These are phyloP conservation scores for Nansenia antarctica DNA, from an alignment of 2,113 vertebrate species.

Conservation along the genomic window DNA sequence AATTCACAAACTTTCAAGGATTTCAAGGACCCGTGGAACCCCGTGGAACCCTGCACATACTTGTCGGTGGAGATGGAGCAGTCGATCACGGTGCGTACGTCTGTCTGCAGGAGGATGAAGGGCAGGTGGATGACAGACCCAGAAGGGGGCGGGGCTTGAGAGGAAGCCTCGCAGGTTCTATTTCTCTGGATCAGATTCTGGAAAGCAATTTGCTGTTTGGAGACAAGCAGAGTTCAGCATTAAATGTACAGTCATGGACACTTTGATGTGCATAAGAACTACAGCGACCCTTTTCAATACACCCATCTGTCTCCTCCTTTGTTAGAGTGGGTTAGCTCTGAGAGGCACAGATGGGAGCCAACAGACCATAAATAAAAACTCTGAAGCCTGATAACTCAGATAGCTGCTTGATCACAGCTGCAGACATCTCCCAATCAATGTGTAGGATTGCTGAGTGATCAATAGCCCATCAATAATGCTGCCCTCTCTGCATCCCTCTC, in stretches of 20 bases:
- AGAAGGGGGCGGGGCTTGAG: slow-evolving; percentile 75
- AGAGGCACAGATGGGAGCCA: background rate
- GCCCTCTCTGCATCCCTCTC: background rate
- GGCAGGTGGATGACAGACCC: slow-evolving; percentile 86
- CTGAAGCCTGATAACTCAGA: background rate
- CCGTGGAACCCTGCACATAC: slow-evolving; percentile 58
- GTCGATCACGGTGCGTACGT: slow-evolving; percentile 85
- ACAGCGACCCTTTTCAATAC: background rate
- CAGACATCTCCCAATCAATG: background rate
- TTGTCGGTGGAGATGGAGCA: slow-evolving; percentile 91
- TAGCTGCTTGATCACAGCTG: background rate
- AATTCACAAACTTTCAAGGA: too few species aligned
- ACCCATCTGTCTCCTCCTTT: background rate
- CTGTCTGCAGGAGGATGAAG: slow-evolving; percentile 87
- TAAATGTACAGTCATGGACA: background rate
- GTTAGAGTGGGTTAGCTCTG: background rate
- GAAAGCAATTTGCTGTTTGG: slow-evolving; percentile 85
- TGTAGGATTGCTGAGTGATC: background rate
- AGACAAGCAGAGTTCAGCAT: slow-evolving; percentile 1
- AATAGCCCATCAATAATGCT: background rate
- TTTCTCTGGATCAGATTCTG: slow-evolving; percentile 89
- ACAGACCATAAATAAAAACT: background rate
- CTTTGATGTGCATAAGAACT: background rate
- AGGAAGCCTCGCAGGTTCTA: slow-evolving; percentile 79
- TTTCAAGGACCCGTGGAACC: background rate